These are phyloP conservation scores for Cordilura impudica DNA, from an alignment of 2,888 invertebrate genomes.

Conservation along the genomic window DNA sequence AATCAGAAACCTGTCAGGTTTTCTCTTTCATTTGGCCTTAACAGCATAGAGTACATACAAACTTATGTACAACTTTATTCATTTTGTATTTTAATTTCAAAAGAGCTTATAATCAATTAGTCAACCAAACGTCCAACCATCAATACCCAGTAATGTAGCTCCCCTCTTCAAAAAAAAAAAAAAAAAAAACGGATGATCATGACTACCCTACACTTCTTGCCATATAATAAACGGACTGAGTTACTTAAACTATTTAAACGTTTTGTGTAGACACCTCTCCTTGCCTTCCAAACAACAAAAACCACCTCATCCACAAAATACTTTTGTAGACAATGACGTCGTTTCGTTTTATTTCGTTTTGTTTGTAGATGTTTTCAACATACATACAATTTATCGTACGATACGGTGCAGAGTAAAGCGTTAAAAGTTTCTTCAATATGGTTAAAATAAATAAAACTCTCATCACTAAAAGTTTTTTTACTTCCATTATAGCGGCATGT, in stretches of 20 bases:
- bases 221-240: not conserved
- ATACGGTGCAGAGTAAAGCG: slow-evolving; percentile 52
- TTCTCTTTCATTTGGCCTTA: slow-evolving; percentile 30
- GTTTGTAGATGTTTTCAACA: not conserved
- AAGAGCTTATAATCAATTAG: slow-evolving; percentile 2
- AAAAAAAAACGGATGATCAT: slow-evolving; percentile 13
- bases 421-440: not conserved
- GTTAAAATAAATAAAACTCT: not conserved
- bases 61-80: not conserved
- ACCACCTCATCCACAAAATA: slow-evolving; percentile 10
- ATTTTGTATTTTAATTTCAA: not conserved
- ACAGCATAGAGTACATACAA: not conserved
- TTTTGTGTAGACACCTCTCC: not conserved
- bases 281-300: not conserved
- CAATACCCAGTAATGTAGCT: slow-evolving; percentile 10
- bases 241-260: not conserved
- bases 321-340: not conserved
- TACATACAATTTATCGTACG: slow-evolving; percentile 57
- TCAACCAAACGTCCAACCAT: not conserved
- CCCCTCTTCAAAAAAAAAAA: not conserved
- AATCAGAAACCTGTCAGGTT: slow-evolving; percentile 9
- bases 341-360: not conserved
- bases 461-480: not conserved
- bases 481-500: not conserved
- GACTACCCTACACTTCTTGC: not conserved